These are phyloP conservation scores for Mobula hypostoma DNA, from an alignment of 2,113 vertebrate species.

Conservation along the genomic window DNA sequence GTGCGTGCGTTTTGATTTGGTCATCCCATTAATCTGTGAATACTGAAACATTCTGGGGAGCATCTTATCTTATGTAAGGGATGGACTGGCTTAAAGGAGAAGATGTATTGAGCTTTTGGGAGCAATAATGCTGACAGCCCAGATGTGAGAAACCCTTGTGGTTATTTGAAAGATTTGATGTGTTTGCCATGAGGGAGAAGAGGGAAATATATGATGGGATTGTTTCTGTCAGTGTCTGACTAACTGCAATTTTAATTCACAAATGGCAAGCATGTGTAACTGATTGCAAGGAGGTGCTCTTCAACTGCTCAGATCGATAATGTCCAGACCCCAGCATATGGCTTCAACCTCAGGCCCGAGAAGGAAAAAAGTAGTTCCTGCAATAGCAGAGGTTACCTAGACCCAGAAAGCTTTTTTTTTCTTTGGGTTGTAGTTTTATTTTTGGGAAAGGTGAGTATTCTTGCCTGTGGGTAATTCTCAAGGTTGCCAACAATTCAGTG, in stretches of 20 bases:
- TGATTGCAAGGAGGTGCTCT: neutral
- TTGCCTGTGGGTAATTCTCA: neutral
- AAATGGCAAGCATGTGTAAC: neutral
- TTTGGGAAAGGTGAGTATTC: neutral
- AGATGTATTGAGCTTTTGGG: neutral
- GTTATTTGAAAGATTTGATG: neutral
- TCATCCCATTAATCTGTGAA: neutral
- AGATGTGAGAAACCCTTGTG: neutral
- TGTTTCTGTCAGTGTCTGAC: neutral
- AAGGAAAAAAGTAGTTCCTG: neutral
- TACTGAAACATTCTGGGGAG: neutral
- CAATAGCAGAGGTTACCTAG: neutral
- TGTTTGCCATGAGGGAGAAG: neutral
- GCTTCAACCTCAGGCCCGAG: neutral
- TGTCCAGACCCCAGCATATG: no score
- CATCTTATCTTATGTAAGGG: neutral
- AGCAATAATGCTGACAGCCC: neutral
- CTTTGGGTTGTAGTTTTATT: neutral
- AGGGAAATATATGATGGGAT: neutral
- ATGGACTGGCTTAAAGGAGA: neutral
- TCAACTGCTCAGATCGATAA: neutral
- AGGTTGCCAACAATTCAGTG: neutral
- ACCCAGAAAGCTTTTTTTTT: neutral
- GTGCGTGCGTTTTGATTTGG: neutral
- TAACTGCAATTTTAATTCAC: neutral